Evolutionary conservation across 1,140 invertebrate species (phyloP).

Genomic region (Alviniconcha marisindica): DNA sequence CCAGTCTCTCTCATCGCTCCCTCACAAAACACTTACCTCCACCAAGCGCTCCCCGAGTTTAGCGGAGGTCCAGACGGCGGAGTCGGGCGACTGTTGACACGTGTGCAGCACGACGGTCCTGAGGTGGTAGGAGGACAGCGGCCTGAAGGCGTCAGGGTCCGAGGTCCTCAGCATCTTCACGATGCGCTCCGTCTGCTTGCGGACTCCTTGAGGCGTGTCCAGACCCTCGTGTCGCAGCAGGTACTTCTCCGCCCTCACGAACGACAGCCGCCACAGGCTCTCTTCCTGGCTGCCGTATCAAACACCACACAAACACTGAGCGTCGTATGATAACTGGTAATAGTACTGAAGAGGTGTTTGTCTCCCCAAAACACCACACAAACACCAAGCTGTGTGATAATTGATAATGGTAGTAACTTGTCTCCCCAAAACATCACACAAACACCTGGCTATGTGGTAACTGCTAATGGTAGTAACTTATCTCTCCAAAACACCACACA

Average conservation of each 20-base stretch:
- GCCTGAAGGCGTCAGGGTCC: constrained; percentile 42
- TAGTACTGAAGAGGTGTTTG: no score
- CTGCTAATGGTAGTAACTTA: no score
- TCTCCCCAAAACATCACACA: no score
- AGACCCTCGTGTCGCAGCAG: constrained; percentile 30
- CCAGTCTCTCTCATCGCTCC: no score
- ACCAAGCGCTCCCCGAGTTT: constrained; percentile 43
- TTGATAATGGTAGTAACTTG: no score
- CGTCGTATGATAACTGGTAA: no score
- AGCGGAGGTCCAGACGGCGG: constrained; percentile 25
- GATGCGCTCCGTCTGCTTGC: constrained; percentile 41
- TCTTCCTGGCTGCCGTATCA: not conserved
- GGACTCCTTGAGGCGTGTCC: constrained; percentile 10
- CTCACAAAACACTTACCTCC: no score
- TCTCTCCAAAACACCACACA: no score
- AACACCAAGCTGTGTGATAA: no score
- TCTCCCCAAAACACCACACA: no score
- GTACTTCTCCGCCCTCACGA: constrained; percentile 48
- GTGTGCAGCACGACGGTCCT: constrained; percentile 47
- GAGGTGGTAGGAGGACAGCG: constrained; percentile 46
- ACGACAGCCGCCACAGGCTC: constrained; percentile 45
- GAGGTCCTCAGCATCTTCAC: constrained; percentile 46
- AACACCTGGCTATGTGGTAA: no score
- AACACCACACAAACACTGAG: no score
- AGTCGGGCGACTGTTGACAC: constrained; percentile 40